A percentile compares a stretch with the other conserved stretches of the same genome.
These are phyloP conservation scores for Pseudomyrmex dendroicus DNA, from an alignment of 1,140 invertebrate genomes.

Conservation along the genomic window DNA sequence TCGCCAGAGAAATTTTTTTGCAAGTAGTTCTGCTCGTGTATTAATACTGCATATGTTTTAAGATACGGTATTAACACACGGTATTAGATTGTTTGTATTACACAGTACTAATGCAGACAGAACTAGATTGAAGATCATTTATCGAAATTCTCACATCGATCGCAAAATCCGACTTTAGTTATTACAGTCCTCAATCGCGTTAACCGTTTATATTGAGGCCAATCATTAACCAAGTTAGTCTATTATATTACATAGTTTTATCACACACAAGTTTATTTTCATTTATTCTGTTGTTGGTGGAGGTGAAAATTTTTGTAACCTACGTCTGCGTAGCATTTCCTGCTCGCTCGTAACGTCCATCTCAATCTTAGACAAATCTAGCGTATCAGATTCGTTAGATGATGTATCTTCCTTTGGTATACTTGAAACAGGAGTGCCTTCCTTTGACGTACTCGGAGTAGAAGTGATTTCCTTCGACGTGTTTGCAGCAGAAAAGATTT, in stretches of 20 bases:
- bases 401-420: constrained; percentile 55
- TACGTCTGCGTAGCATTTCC: constrained; percentile 87
- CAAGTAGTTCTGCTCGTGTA: neutral
- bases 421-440: constrained; percentile 46
- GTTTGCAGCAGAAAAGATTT: no score
- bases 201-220: constrained; percentile 56
- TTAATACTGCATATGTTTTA: no score
- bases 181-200: constrained; percentile 52
- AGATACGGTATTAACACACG: no score
- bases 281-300: constrained; percentile 61
- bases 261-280: constrained; percentile 62
- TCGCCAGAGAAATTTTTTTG: constrained; percentile 30
- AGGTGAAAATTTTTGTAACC: constrained; percentile 88
- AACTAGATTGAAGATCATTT: neutral
- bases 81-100: no score
- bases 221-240: constrained; percentile 64
- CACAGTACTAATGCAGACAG: no score
- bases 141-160: constrained; percentile 12
- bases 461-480: no score
- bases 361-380: constrained; percentile 67
- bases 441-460: no score
- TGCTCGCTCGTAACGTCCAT: constrained; percentile 82
- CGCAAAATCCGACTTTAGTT: constrained; percentile 47
- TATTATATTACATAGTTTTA: constrained; percentile 72
- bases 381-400: constrained; percentile 61